Evolutionary conservation across 2,888 invertebrate species (phyloP), one percentile per base, ranked within the genome.

Genomic region (Trissolcus brochymenae): DNA sequence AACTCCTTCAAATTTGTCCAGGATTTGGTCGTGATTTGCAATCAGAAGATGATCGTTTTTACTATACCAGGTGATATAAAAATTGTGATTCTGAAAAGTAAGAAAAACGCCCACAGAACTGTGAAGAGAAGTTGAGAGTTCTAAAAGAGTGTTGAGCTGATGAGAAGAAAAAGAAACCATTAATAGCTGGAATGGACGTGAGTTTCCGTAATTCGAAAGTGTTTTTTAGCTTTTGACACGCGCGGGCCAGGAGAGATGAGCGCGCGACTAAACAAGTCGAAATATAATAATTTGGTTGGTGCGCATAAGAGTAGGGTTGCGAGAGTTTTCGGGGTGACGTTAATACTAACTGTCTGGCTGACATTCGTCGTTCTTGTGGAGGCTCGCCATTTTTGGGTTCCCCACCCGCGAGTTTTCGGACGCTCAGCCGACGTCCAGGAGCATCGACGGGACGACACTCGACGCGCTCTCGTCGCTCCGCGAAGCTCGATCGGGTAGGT

Each of bases 331-430:
- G 65, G 74, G 78, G 72, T 73, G 78, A 61, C 65, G 54, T 67
- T 70, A 64, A 61, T 59, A 67, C 76, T 72, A 64, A 72, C 71
- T 29, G 57, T 49, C 56, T 62, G 74, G 61, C 78, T 78, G 71
- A 72, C 79, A 75, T 76, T 75, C 68, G 70, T 64, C 75, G 80
- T 70, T 82, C 78, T 80, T 80, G 81, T 82, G 81, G 81, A 82
- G 84, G 83, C 85, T 85, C 85, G 88, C 89, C 89, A 89, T 89
- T 89, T 89, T 89, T 89, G 89, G 89, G 84, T 85, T 88, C 89
- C 89, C 89, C 88, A 86, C 87, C 86, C 84, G 82, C 79, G 78
- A 78, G 76, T 73, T 80, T 80, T 80, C 65, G 73, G 79, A 79
- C 51, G 78, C 76, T 57, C 29, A 71, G 67, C 71, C 78, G 74